Conservation (phyloP, 1,140 invertebrate species). For the Limonius californicus region DNA sequence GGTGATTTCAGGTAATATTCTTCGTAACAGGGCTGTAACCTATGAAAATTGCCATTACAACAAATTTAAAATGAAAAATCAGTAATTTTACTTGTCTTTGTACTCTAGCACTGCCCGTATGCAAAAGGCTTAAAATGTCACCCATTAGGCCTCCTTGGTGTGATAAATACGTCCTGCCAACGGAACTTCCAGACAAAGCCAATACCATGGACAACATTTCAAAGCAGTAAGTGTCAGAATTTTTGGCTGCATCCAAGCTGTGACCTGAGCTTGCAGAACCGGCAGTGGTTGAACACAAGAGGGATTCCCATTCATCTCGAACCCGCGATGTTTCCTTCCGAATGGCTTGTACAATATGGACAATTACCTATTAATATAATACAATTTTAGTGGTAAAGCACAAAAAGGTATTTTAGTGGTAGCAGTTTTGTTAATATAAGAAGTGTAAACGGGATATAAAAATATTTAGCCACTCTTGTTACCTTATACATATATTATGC, state of each 20-base stretch:
- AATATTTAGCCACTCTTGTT: no score
- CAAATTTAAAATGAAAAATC: background rate
- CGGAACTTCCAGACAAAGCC: slow-evolving; percentile 88
- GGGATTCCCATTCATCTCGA: slow-evolving; percentile 83
- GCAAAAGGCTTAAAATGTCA: slow-evolving; percentile 82
- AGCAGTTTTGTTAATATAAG: no score
- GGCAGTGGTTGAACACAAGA: slow-evolving; percentile 41
- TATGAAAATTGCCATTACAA: slow-evolving; percentile 35
- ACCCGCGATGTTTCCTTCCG: slow-evolving; percentile 79
- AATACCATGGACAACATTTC: slow-evolving; percentile 95
- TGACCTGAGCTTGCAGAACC: slow-evolving; percentile 29
- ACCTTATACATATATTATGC: no score
- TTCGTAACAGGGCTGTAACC: slow-evolving; percentile 72
- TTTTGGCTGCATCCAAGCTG: slow-evolving; percentile 50
- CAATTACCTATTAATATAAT: no score
- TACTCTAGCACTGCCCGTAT: slow-evolving; percentile 90
- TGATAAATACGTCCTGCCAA: slow-evolving; percentile 85
- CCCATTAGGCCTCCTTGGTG: slow-evolving; percentile 80
- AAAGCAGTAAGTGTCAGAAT: slow-evolving; percentile 91
- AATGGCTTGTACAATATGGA: slow-evolving; percentile 92
- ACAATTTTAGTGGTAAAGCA: no score
- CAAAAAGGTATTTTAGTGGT: no score
- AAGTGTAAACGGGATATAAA: no score
- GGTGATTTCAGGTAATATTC: slow-evolving; percentile 81
- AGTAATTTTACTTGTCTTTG: slow-evolving; percentile 74